Evolutionary conservation across 2,797 vertebrate species (phyloP).

Genomic region (Gobionotothen gibberifrons): DNA sequence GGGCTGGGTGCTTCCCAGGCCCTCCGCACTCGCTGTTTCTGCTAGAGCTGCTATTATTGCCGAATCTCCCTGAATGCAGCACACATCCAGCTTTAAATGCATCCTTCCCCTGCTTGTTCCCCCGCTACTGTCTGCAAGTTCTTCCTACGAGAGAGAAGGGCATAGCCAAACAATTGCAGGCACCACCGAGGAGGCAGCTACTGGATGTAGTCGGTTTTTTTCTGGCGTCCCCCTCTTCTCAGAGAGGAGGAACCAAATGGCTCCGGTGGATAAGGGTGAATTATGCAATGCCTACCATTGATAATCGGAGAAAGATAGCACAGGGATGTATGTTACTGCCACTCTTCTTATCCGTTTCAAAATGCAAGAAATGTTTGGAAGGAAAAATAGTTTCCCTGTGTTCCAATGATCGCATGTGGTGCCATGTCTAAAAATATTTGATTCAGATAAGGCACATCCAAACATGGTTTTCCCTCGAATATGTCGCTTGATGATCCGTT

Average conservation of each 20-base stretch:
- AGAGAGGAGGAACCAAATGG: conserved; percentile 73
- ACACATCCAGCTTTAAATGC: conserved; percentile 81
- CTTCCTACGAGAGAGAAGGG: conserved; percentile 78
- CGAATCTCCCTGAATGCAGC: conserved; percentile 84
- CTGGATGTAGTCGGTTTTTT: conserved; percentile 63
- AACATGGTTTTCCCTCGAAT: conserved; percentile 73
- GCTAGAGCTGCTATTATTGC: conserved; percentile 74
- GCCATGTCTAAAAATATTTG: conserved; percentile 52
- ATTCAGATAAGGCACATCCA: conserved; percentile 73
- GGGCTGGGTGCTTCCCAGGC: conserved; percentile 83
- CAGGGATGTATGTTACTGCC: conserved; percentile 60
- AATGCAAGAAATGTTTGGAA: conserved; percentile 72
- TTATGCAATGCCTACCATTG: conserved; percentile 84
- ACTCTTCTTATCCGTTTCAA: conserved; percentile 75
- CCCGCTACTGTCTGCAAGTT: conserved; percentile 78
- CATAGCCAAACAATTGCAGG: conserved; percentile 78
- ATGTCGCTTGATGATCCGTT: conserved; percentile 64
- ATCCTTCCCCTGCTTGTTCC: conserved; percentile 77
- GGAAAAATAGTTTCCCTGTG: conserved; percentile 69
- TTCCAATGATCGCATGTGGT: conserved; percentile 65
- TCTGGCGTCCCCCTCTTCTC: conserved; percentile 71
- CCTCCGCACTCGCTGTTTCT: conserved; percentile 75
- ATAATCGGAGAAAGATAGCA: conserved; percentile 67
- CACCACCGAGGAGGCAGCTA: conserved; percentile 61
- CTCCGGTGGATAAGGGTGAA: conserved; percentile 72